phyloP scores from a whole-genome alignment of 1,140 invertebrate genomes.

The Hycleus phaleratus region DNA sequence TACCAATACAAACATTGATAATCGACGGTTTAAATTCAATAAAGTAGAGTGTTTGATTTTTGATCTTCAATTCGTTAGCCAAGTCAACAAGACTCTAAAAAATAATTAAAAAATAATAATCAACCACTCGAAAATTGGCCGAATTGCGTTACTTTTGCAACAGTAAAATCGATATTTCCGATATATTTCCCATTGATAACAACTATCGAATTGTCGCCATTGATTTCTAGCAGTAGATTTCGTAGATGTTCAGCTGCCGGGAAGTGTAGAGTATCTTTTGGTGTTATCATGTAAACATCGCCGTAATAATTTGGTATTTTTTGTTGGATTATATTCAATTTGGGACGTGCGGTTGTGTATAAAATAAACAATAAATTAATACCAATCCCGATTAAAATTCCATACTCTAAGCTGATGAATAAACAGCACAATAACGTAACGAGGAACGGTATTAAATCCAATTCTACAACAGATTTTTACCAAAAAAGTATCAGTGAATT shows the following conservation, averaged over 20 bases:
- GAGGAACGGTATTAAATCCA: constrained; percentile 56
- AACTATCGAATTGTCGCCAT: constrained; percentile 37
- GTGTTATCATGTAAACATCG: constrained; percentile 46
- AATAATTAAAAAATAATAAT: background rate
- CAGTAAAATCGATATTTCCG: constrained; percentile 53
- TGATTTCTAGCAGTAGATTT: constrained; percentile 42
- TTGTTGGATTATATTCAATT: constrained; percentile 38
- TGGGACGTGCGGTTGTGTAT: constrained; percentile 58
- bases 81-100: constrained; percentile 5
- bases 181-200: constrained; percentile 56
- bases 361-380: constrained; percentile 59
- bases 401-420: constrained; percentile 59
- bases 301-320: constrained; percentile 21
- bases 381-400: constrained; percentile 61
- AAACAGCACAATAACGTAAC: constrained; percentile 56
- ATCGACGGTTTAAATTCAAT: constrained; percentile 33
- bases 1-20: constrained; percentile 19
- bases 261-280: constrained; percentile 56
- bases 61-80: constrained; percentile 27
- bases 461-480: constrained; percentile 41
- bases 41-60: constrained; percentile 33
- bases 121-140: too few relatives aligned
- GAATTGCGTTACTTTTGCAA: constrained; percentile 46
- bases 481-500: constrained; percentile 7
- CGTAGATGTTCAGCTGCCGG: constrained; percentile 58